Base-by-base conservation (phyloP, 2,888 invertebrate genomes). In the Sminthurides aquaticus region DNA sequence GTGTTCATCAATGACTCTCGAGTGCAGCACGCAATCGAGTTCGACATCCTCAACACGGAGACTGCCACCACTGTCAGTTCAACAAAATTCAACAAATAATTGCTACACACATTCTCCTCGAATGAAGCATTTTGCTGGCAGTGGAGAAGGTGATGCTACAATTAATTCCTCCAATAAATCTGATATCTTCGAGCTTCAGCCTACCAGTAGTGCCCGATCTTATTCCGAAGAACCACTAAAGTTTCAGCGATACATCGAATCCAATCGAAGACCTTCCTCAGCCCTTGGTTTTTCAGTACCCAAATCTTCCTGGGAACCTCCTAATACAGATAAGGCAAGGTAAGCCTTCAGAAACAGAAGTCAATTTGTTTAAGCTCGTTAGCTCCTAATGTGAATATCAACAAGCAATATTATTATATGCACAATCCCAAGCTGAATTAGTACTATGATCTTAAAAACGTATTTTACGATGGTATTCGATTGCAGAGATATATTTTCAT, bases 401-500 rank as follows among this genome's bases (percentile, higher is more conserved):
- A n/a, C n/a, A n/a, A n/a, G n/a, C n/a, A n/a, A n/a, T n/a, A n/a
- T n/a, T n/a, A n/a, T n/a, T n/a, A n/a, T n/a, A n/a, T n/a, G n/a
- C n/a, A n/a, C 24, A 20, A 15, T 20, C 20, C 8, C 11, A 8
- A 20, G 5, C 15, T 24, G 26, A 57, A 60, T 18, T 48, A 60
- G 15, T 15, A 43, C 60, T 24, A n/a, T 25, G 20, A 8, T 24
- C 26, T 26, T 22, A 25, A 26, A 24, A 11, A 22, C 15, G 3
- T 15, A 28, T n/a, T 60, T 22, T 48, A 55, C 24, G 5, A 43
- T 52, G 3, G 22, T 15, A 54, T 26, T 64, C 15, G 26, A 11
- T 56, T 66, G 26, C 48, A 73, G 73, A 57, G 85, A 85, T 76
- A 83, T 87, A 73, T 81, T 86, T 60, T 82, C 84, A 62, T 86